phyloP scores from a whole-genome alignment of 2,797 vertebrate species.

The Gorsachius magnificus region DNA sequence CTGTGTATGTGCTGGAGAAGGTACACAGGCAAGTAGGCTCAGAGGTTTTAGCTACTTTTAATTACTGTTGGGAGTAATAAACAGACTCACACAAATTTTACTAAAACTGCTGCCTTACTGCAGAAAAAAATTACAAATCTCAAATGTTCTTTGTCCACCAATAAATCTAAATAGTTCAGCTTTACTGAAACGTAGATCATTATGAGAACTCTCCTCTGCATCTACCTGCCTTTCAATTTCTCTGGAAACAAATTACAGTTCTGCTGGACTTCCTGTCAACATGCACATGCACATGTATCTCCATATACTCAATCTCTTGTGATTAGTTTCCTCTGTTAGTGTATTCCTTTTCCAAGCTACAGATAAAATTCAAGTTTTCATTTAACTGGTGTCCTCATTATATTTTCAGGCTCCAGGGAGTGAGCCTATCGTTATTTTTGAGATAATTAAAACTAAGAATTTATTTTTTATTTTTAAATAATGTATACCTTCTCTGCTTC shows the following conservation, averaged over 20 bases:
- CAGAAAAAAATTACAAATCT: neutral
- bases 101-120: neutral
- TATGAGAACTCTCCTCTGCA: neutral
- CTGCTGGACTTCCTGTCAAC: neutral
- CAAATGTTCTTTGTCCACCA: neutral
- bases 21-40: neutral
- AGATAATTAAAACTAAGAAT: neutral
- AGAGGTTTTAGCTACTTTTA: neutral
- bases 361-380: neutral
- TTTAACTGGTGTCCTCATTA: neutral
- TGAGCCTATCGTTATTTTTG: neutral
- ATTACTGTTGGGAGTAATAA: neutral
- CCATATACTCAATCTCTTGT: neutral
- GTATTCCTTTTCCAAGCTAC: neutral
- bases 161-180: neutral
- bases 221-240: neutral
- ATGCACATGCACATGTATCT: neutral
- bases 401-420: neutral
- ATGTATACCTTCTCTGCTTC: neutral
- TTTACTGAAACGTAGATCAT: neutral
- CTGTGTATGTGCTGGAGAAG: neutral
- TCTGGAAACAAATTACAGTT: neutral
- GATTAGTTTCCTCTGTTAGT: neutral
- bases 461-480: neutral
- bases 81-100: neutral